A percentile compares a stretch with the other conserved stretches of the same genome.
phyloP scores from a whole-genome alignment of 2,797 vertebrate genomes.

The Chaetodon trifasciatus region DNA sequence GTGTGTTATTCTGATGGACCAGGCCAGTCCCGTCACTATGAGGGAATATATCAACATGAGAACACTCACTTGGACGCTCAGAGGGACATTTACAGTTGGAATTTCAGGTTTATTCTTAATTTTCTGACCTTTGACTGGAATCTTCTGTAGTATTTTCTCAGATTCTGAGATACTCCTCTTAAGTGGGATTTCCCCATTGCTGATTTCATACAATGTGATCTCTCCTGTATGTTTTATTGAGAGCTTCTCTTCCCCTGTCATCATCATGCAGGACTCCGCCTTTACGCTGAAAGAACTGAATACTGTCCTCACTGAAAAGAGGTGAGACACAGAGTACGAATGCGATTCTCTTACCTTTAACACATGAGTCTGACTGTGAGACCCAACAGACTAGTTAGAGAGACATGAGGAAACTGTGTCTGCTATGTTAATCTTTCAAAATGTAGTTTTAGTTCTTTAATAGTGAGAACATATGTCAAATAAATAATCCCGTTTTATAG shows the following conservation, averaged over 20 bases:
- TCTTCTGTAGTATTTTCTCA: not conserved
- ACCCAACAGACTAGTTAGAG: constrained; percentile 12
- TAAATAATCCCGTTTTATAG: constrained; percentile 64
- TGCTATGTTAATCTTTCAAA: constrained; percentile 36
- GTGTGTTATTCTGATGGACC: not conserved
- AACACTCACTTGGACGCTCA: not conserved
- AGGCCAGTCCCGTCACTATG: constrained; percentile 7
- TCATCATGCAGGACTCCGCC: constrained; percentile 19
- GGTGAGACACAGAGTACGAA: constrained; percentile 13
- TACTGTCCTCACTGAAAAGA: constrained; percentile 20
- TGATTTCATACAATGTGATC: constrained; percentile 5
- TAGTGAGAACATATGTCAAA: constrained; percentile 55
- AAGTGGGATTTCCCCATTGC: not conserved
- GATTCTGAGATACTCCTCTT: not conserved
- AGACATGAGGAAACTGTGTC: not conserved
- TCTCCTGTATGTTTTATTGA: not conserved
- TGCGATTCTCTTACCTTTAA: constrained; percentile 7
- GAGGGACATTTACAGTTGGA: not conserved
- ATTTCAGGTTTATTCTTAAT: not conserved
- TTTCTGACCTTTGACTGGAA: not conserved
- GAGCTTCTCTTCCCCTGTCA: constrained; percentile 13
- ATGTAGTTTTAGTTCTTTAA: constrained; percentile 40
- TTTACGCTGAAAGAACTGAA: constrained; percentile 21
- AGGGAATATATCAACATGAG: not conserved
- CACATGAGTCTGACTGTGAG: not conserved